These are phyloP conservation scores for Cyanoliseus patagonus DNA, from an alignment of 2,113 vertebrate species.

Conservation along the genomic window DNA sequence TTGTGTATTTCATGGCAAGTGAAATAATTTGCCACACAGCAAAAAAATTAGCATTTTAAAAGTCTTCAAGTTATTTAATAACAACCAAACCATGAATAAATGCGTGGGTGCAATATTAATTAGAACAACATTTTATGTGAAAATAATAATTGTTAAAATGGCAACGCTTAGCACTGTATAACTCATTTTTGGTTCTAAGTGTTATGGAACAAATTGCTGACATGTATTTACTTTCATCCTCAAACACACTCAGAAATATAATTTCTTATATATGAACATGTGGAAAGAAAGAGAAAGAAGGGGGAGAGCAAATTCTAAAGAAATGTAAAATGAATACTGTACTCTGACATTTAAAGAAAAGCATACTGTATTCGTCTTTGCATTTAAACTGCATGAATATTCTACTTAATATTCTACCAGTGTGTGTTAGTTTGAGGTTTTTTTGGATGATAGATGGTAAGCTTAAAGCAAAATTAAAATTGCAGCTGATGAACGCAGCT, in stretches of 20 bases:
- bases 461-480: slow-evolving; percentile 10
- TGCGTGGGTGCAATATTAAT: background rate
- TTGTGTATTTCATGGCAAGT: background rate
- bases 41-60: background rate
- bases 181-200: background rate
- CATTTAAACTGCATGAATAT: background rate
- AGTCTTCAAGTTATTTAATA: background rate
- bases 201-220: background rate
- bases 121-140: background rate
- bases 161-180: background rate
- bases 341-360: background rate
- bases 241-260: background rate
- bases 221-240: background rate
- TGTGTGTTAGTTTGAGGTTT: background rate
- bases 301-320: background rate
- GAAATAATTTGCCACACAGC: background rate
- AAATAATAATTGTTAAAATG: background rate
- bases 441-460: background rate
- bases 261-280: background rate
- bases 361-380: background rate
- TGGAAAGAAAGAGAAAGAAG: background rate
- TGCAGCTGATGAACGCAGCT: background rate
- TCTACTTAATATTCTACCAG: background rate
- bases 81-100: background rate
- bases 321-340: background rate